These are phyloP conservation scores for Agrotis exclamationis DNA, from an alignment of 2,888 invertebrate species.

Conservation along the genomic window DNA sequence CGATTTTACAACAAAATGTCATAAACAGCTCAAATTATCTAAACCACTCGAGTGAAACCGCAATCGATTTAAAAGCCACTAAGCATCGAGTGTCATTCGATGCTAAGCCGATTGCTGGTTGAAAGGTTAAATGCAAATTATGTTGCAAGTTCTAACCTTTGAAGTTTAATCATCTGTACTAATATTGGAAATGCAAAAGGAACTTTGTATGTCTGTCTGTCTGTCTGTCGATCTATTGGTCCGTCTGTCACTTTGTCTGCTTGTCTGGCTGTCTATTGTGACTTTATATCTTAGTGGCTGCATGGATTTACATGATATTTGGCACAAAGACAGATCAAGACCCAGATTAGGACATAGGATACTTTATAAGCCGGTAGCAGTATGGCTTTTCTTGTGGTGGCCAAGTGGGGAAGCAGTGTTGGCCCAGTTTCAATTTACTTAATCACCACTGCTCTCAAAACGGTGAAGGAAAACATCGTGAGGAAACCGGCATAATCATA, in stretches of 20 bases:
- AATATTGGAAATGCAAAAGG: background rate
- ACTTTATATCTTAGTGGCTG: background rate
- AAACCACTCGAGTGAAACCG: slow-evolving; percentile 9
- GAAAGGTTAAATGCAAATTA: slow-evolving; percentile 43
- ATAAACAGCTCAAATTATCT: background rate
- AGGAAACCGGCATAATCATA: no score
- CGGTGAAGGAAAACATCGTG: no score
- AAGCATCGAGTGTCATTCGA: slow-evolving; percentile 43
- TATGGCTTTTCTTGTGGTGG: no score
- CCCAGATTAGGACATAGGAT: no score
- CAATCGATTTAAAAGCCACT: slow-evolving; percentile 37
- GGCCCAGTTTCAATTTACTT: no score
- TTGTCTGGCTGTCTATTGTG: background rate
- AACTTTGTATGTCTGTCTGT: background rate
- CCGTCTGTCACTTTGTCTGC: background rate
- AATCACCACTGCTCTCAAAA: no score
- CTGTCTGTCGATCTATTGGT: background rate
- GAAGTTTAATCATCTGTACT: background rate
- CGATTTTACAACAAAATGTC: background rate
- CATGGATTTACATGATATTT: background rate
- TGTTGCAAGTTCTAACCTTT: slow-evolving; percentile 35
- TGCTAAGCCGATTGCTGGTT: slow-evolving; percentile 28
- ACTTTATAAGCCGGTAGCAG: no score
- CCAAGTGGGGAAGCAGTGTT: no score
- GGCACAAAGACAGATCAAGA: no score